Percentiles rank a stretch among this genome's conserved stretches.
phyloP scores from a whole-genome alignment of 2,113 vertebrate species.

The Ceyx margarethae region DNA sequence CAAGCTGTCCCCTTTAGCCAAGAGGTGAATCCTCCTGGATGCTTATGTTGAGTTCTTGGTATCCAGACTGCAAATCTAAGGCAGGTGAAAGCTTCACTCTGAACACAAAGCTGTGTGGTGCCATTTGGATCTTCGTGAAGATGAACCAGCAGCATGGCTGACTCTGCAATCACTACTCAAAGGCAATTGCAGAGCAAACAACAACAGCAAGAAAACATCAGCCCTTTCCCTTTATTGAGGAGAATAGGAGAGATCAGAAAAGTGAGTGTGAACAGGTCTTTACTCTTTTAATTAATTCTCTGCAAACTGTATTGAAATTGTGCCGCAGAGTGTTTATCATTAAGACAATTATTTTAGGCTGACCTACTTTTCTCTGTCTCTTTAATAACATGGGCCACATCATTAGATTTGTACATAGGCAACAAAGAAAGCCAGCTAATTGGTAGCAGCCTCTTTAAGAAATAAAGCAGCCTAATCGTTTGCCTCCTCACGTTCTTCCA shows the following conservation, averaged over 20 bases:
- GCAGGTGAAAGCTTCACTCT: background rate
- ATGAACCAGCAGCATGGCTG: background rate
- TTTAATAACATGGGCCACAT: constrained; percentile 24
- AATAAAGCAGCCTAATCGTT: constrained; percentile 62
- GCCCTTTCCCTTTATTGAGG: background rate
- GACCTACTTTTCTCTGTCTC: constrained; percentile 61
- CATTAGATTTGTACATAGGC: constrained; percentile 38
- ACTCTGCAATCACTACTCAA: background rate
- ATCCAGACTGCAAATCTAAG: background rate
- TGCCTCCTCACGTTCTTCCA: constrained; percentile 77
- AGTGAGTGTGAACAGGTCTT: background rate
- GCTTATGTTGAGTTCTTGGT: background rate
- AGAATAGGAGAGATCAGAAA: background rate
- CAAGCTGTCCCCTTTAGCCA: background rate
- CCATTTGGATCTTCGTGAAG: fast-evolving
- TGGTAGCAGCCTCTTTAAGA: constrained; percentile 61
- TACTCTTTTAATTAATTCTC: constrained; percentile 25
- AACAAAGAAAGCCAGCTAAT: constrained; percentile 46
- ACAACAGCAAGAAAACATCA: background rate
- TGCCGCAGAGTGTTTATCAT: constrained; percentile 37
- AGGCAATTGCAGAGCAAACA: background rate
- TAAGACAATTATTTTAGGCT: constrained; percentile 57
- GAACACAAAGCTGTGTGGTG: fast-evolving
- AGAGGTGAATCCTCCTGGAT: background rate
- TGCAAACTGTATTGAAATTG: background rate